These are phyloP conservation scores for Falco punctatus DNA, from an alignment of 2,113 vertebrate species.

Conservation along the genomic window DNA sequence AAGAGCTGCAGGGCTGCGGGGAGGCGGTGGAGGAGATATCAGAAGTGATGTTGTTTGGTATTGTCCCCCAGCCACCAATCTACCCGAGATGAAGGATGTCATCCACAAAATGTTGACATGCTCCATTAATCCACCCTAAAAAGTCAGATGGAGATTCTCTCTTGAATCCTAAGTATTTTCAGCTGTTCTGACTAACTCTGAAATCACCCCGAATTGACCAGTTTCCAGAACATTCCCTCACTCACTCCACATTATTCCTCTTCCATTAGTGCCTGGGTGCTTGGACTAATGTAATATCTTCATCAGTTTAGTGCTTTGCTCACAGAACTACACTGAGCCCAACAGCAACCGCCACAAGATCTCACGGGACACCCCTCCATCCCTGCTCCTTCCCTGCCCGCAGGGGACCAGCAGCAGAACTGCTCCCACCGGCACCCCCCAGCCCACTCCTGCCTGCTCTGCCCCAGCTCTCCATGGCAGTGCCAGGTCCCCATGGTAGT, in stretches of 20 bases:
- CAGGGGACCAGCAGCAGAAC: background rate
- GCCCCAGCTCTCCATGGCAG: background rate
- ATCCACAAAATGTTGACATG: constrained; percentile 25
- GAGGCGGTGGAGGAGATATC: background rate
- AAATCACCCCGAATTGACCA: background rate
- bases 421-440: fast-evolving
- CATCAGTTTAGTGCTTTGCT: background rate
- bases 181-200: background rate
- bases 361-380: fast-evolving
- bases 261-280: background rate
- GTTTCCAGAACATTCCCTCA: background rate
- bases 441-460: background rate
- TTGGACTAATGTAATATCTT: background rate
- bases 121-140: constrained; percentile 48
- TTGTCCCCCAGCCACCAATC: constrained; percentile 2
- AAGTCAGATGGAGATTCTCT: constrained; percentile 20
- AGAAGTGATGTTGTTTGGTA: background rate
- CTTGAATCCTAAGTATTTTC: constrained; percentile 14
- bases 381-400: background rate
- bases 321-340: background rate
- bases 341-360: background rate
- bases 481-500: fast-evolving
- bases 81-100: background rate
- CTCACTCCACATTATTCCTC: fast-evolving
- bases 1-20: background rate